A percentile compares a stretch with the other conserved stretches of the same genome.
Evolutionary conservation across 2,113 vertebrate species (phyloP).

Genomic region (Plestiodon gilberti): DNA sequence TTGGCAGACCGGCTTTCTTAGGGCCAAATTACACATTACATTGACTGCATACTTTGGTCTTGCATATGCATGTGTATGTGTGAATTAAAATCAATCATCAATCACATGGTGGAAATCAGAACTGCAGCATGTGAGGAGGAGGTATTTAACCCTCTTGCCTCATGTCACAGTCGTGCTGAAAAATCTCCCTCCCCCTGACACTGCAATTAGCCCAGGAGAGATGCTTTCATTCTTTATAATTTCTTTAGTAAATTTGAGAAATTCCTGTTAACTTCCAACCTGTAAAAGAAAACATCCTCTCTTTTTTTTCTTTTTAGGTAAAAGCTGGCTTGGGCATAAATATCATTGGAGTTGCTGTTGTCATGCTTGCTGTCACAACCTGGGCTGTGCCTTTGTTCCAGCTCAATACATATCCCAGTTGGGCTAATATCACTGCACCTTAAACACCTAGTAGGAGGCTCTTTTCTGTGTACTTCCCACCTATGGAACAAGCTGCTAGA

Average conservation of each 20-base stretch:
- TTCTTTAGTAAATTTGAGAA: background rate
- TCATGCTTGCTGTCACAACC: conserved; percentile 84
- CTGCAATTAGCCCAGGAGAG: too few relatives aligned
- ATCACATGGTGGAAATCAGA: too few relatives aligned
- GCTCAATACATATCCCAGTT: conserved; percentile 85
- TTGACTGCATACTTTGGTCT: too few relatives aligned
- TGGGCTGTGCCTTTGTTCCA: conserved; percentile 87
- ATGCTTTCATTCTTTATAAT: background rate
- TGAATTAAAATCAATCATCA: too few relatives aligned
- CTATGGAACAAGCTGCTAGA: conserved; percentile 42
- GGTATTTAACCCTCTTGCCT: too few relatives aligned
- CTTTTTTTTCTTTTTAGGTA: conserved; percentile 77
- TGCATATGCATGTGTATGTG: too few relatives aligned
- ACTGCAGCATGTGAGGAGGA: too few relatives aligned
- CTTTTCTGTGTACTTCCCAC: conserved; percentile 3
- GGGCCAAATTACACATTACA: too few relatives aligned
- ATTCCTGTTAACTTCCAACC: conserved; percentile 24
- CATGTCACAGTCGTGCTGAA: too few relatives aligned
- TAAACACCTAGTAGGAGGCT: conserved; percentile 54
- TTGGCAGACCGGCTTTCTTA: background rate
- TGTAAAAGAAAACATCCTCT: background rate
- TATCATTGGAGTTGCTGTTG: conserved; percentile 84
- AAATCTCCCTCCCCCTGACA: too few relatives aligned
- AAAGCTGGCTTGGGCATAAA: conserved; percentile 93
- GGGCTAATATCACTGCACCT: conserved; percentile 79